Evolutionary conservation across 2,113 vertebrate species (phyloP).

Genomic region (Gallinago paraguaiae): DNA sequence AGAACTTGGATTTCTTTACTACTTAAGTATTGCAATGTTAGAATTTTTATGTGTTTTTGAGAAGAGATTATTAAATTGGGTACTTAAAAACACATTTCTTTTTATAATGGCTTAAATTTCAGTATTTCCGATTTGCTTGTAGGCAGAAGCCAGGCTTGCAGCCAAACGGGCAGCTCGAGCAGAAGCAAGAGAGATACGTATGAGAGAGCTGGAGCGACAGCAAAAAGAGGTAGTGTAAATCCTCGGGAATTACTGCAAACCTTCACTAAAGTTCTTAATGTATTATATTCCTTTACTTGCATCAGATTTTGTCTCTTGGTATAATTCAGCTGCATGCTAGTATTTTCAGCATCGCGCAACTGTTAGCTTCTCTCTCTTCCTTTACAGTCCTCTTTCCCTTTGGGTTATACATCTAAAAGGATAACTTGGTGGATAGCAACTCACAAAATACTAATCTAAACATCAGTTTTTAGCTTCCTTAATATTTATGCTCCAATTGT

Average conservation of each 20-base stretch:
- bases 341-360: background rate
- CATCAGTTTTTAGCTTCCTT: background rate
- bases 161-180: slow-evolving; percentile 95
- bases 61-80: background rate
- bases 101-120: background rate
- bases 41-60: background rate
- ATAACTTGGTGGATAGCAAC: background rate
- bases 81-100: background rate
- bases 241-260: background rate
- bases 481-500: background rate
- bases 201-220: slow-evolving; percentile 95
- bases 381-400: background rate
- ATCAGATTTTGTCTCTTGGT: background rate
- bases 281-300: background rate
- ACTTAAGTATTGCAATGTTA: background rate
- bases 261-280: background rate
- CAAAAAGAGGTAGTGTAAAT: slow-evolving; percentile 89
- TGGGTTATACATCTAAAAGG: background rate
- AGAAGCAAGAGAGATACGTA: slow-evolving; percentile 96
- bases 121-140: background rate
- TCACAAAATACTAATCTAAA: background rate
- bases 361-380: background rate
- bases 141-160: slow-evolving; percentile 97
- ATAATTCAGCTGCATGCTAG: background rate
- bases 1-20: background rate